Conservation (phyloP, 2,888 invertebrate genomes). For the Xanthia icteritia region DNA sequence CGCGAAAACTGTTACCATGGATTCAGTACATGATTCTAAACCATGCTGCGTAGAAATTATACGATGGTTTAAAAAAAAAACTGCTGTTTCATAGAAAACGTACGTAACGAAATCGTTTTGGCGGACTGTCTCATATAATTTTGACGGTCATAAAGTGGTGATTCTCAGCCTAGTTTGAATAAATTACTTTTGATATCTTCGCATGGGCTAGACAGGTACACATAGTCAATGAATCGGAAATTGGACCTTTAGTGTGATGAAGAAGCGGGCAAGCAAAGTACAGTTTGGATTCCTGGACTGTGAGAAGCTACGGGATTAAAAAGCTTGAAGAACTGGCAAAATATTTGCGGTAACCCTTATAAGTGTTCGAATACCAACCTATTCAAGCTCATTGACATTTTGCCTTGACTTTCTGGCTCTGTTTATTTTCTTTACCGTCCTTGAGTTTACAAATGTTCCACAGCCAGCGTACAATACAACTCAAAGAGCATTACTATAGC, state of each 20-base stretch:
- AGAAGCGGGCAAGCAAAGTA: neutral
- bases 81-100: too few relatives aligned
- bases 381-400: conserved; percentile 7
- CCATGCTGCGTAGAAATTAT: too few relatives aligned
- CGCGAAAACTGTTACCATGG: too few relatives aligned
- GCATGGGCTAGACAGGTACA: neutral
- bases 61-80: too few relatives aligned
- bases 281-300: neutral
- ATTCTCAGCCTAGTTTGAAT: too few relatives aligned
- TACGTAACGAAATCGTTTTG: too few relatives aligned
- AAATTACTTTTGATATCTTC: neutral
- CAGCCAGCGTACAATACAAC: neutral
- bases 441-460: neutral
- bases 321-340: neutral
- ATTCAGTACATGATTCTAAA: too few relatives aligned
- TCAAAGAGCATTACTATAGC: neutral
- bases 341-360: neutral
- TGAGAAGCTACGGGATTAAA: neutral
- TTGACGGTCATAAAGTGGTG: neutral
- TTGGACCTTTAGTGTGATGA: neutral
- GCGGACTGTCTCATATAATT: neutral
- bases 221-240: neutral
- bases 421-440: conserved; percentile 17
- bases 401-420: conserved; percentile 20
- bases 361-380: neutral